phyloP scores from a whole-genome alignment of 1,140 invertebrate genomes.

The Heliconius nattereri region DNA sequence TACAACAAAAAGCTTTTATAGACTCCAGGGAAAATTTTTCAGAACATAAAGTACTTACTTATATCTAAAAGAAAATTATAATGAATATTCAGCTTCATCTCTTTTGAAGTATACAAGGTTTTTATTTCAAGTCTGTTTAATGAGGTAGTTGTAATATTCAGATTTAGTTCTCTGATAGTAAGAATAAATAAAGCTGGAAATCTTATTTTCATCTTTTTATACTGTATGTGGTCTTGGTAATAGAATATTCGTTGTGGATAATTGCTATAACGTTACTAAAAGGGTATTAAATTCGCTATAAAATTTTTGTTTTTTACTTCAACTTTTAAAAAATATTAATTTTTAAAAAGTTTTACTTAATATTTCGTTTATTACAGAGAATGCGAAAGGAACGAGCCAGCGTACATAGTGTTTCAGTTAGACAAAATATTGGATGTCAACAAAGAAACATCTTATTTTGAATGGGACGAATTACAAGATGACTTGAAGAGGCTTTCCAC shows the following conservation, averaged over 20 bases:
- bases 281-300: too few relatives aligned
- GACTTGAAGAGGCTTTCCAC: slow-evolving; percentile 77
- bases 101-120: not conserved
- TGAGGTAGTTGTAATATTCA: not conserved
- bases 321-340: too few relatives aligned
- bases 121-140: slow-evolving; percentile 1
- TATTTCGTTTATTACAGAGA: slow-evolving; percentile 78
- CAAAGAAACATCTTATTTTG: slow-evolving; percentile 81
- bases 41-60: slow-evolving; percentile 4
- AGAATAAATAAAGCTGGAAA: too few relatives aligned
- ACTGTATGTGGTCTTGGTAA: too few relatives aligned
- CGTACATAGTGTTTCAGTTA: slow-evolving; percentile 87
- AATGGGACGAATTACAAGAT: slow-evolving; percentile 82
- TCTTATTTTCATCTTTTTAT: too few relatives aligned
- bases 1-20: slow-evolving; percentile 43
- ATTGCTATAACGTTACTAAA: too few relatives aligned
- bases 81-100: slow-evolving; percentile 4
- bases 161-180: not conserved
- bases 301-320: too few relatives aligned
- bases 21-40: slow-evolving; percentile 15
- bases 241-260: too few relatives aligned
- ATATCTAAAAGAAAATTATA: slow-evolving; percentile 2
- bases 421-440: slow-evolving; percentile 85
- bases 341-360: not conserved
- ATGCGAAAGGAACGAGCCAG: slow-evolving; percentile 85